Evolutionary conservation across 2,888 invertebrate genomes (phyloP), one percentile per base, ranked within the genome.

Genomic region (Chironomus tentans): DNA sequence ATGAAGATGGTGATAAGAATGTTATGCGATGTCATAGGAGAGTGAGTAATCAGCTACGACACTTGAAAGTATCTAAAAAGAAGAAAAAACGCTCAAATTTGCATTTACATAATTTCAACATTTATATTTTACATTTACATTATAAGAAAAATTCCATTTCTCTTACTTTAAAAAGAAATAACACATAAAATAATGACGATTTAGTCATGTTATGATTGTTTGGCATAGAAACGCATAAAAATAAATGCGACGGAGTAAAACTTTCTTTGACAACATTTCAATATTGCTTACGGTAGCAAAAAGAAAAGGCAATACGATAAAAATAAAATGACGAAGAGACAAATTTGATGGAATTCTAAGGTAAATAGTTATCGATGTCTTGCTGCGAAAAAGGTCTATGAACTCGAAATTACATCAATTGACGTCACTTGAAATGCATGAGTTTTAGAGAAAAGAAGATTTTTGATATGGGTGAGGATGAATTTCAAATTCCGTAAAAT

Each of bases 71-170:
- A 38, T 38, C 38, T 38, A 38, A 38, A 38, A 28, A 3, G 50
- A 13, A 70, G 24, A 24, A 12, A 70, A 47, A 70, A 48, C 4
- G 50, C 24, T 61, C 15, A 72, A 72, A 72, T 56, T 18, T 22
- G 38, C 18, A 72, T 72, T 72, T 50, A 46, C 72, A 72, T 72
- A 72, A 72, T 72, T 72, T 72, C 21, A 15, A 62, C 72, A 72
- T 72, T 62, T 72, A 72, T 72, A 72, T 72, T 72, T 56, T 56
- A 56, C 56, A 56, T 56, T 56, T 18, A 56, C 56, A 56, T 15
- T 50, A 50, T 4, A 12, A n/a, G 15, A 15, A 50, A 15, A 50
- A 38, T 38, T 10, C 38, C 38, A 38, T 38, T 38, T 10, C 10
- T 38, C 38, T 38, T 38, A 38, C 38, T 38, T 38, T 38, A 38